Evolutionary conservation across 2,797 vertebrate genomes (phyloP), one percentile per base, ranked within the genome.

Genomic region (Uromys caudimaculatus): DNA sequence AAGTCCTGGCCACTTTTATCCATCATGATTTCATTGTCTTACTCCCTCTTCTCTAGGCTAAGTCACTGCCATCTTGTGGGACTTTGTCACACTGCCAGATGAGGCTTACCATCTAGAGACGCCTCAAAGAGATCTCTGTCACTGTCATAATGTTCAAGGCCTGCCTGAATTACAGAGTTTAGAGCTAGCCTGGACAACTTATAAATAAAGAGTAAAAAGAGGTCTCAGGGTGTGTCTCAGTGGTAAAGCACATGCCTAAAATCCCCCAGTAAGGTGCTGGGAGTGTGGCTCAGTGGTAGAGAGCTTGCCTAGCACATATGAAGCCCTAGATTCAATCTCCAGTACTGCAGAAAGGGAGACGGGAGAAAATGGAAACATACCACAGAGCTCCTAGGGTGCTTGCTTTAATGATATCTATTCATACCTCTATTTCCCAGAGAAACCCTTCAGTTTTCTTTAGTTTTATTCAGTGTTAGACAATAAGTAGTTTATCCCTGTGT

Each of bases 21-120:
- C 12, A 50, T 10, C 3, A 12, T 6, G 7, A 7, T 14, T 62
- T n/a, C 24, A 0, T 12, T 17, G 21, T 38, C 29, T 83, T 4
- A 1, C 2, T 2, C 3, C 3, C 10, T 6, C 21, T 29, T 56
- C 81, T 17, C 38, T 12, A 13, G 60, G 11, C 3, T 24, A 41
- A 58, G 52, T 56, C 24, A 12, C 86, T 14, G 6, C n/a, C 16
- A 0, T 47, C 50, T 27, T 41, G 58, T 16, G 38, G 54, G 52
- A 29, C n/a, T 50, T 41, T 19, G 85, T 41, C 50, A 62, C 14
- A 44, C 10, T 38, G 56, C 52, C 71, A 75, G 69, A 19, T 16
- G 44, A 38, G 71, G 38, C 35, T 21, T 83, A 5, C 50, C 23
- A 52, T 38, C 58, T 29, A 23, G 19, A 56, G 52, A 32, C 32